Conservation (phyloP, 2,797 vertebrate species). For the Helarctos malayanus region DNA sequence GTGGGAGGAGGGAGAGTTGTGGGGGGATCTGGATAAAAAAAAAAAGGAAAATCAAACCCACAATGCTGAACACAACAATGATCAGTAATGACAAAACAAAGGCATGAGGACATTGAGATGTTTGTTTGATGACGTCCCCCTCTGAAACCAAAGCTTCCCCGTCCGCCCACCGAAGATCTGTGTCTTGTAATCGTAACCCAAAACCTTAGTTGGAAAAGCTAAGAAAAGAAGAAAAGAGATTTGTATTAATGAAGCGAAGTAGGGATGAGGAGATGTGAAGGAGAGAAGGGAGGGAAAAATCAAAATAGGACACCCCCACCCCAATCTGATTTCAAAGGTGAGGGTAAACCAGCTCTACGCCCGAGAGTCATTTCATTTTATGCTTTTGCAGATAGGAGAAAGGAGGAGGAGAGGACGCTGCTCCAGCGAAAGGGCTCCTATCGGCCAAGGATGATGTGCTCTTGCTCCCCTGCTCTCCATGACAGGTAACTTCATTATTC, state of each 20-base stretch:
- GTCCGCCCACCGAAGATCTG: not conserved
- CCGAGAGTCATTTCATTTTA: slow-evolving; percentile 40
- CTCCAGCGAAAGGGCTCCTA: slow-evolving; percentile 85
- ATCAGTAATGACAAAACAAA: slow-evolving; percentile 87
- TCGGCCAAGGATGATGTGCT: slow-evolving; percentile 87
- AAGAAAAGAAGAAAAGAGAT: slow-evolving; percentile 77
- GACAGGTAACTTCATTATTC: slow-evolving; percentile 90
- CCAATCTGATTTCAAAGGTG: slow-evolving; percentile 69
- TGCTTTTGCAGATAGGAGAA: not conserved
- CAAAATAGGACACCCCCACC: not conserved
- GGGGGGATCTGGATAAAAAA: slow-evolving; percentile 99
- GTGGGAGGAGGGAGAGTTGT: slow-evolving; percentile 99
- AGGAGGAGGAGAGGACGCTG: slow-evolving; percentile 81
- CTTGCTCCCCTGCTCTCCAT: slow-evolving; percentile 86
- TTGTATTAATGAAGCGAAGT: slow-evolving; percentile 83
- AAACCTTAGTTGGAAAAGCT: slow-evolving; percentile 63
- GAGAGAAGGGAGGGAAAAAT: slow-evolving; percentile 69
- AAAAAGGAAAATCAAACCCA: slow-evolving; percentile 94
- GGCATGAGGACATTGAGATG: slow-evolving; percentile 85
- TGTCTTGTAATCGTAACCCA: slow-evolving; percentile 18
- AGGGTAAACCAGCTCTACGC: slow-evolving; percentile 36
- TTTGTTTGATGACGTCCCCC: slow-evolving; percentile 19
- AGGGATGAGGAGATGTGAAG: slow-evolving; percentile 78
- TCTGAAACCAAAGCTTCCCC: slow-evolving; percentile 13
- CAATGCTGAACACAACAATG: slow-evolving; percentile 91